A percentile compares a stretch with the other conserved stretches of the same genome.
These are phyloP conservation scores for Melanerpes formicivorus DNA, from an alignment of 2,113 vertebrate genomes.

Conservation along the genomic window DNA sequence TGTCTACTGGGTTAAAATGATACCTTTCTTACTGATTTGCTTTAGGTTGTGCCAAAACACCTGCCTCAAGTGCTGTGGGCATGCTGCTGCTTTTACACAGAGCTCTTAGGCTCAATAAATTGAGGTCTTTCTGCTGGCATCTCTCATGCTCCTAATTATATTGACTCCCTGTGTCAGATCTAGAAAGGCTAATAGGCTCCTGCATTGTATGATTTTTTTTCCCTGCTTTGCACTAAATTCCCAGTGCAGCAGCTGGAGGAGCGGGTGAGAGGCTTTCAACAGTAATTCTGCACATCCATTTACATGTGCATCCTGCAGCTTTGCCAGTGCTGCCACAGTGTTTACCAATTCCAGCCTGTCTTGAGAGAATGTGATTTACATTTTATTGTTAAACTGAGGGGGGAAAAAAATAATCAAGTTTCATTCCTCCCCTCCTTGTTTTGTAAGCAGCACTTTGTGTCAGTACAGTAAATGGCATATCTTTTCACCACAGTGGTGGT, in stretches of 20 bases:
- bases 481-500: neutral
- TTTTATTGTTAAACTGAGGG: neutral
- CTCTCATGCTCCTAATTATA: neutral
- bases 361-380: neutral
- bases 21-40: neutral
- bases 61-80: neutral
- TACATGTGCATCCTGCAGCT: neutral
- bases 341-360: neutral
- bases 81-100: neutral
- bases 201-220: neutral
- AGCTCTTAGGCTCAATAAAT: neutral
- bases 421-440: neutral
- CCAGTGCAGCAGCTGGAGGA: neutral
- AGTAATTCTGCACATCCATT: neutral
- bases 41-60: neutral
- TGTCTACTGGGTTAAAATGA: neutral
- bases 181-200: neutral
- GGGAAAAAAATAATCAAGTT: neutral
- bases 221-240: constrained; percentile 16
- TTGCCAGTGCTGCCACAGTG: neutral
- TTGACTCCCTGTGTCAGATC: neutral
- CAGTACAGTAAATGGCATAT: neutral
- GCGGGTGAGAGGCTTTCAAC: neutral
- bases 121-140: neutral
- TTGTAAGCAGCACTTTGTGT: neutral